Percentiles rank a stretch among this genome's conserved stretches.
Conservation (phyloP, 2,888 invertebrate genomes). For the Mycogona germanica region DNA sequence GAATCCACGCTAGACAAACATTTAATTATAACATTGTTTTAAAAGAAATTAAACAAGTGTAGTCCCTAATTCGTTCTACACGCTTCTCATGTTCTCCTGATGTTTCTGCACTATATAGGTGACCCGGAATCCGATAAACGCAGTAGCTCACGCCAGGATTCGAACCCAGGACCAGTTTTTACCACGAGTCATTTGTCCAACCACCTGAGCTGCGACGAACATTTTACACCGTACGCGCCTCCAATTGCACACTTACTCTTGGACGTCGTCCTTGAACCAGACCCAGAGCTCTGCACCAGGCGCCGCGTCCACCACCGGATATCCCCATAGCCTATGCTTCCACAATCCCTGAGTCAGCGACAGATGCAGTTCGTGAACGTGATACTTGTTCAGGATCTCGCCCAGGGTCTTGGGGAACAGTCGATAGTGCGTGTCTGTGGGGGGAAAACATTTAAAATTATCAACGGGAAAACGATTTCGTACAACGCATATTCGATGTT, state of each 20-base stretch:
- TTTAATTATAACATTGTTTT: too few species aligned
- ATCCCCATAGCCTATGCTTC: slow-evolving; percentile 90
- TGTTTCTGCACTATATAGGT: too few species aligned
- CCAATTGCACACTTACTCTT: slow-evolving; percentile 37
- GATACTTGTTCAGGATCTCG: slow-evolving; percentile 70
- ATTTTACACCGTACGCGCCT: too few species aligned
- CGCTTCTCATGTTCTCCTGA: too few species aligned
- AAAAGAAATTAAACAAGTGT: slow-evolving; percentile 9
- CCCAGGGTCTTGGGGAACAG: slow-evolving; percentile 79
- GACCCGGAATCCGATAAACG: background rate
- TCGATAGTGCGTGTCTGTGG: slow-evolving; percentile 65
- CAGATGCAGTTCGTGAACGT: slow-evolving; percentile 80
- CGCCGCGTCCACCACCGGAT: slow-evolving; percentile 75
- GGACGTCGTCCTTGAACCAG: slow-evolving; percentile 64
- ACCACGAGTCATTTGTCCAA: too few species aligned
- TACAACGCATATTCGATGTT: too few species aligned
- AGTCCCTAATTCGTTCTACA: too few species aligned
- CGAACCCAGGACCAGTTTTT: too few species aligned
- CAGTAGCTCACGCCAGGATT: slow-evolving; percentile 15
- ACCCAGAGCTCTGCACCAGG: slow-evolving; percentile 91
- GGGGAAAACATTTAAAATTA: slow-evolving; percentile 23
- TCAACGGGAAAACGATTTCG: too few species aligned
- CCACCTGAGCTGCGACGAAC: too few species aligned
- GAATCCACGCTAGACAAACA: slow-evolving; percentile 52
- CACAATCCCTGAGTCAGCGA: slow-evolving; percentile 88